Evolutionary conservation across 2,888 invertebrate genomes (phyloP), one percentile per base, ranked within the genome.

Genomic region (Microctonus aethiopoides): DNA sequence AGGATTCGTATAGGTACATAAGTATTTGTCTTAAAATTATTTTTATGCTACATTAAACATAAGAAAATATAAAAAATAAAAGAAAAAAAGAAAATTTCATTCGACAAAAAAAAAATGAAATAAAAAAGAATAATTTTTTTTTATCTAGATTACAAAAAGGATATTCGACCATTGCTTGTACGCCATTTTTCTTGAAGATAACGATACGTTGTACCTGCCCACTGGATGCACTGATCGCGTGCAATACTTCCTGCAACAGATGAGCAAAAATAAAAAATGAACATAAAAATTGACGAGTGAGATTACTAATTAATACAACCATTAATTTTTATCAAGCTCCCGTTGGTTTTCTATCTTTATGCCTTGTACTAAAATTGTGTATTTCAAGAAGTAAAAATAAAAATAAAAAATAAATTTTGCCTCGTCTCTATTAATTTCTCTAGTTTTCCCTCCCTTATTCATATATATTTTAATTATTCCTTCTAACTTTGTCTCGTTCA

Each of bases 81-180:
- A 24, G 3, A 56, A 41, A 41, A 41, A 41, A 36, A 36, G 10
- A 9, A 36, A 10, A 36, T 10, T 9, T 7, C 10, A 36, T n/a
- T n/a, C n/a, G n/a, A n/a, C n/a, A n/a, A n/a, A n/a, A n/a, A n/a
- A n/a, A n/a, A n/a, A n/a, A n/a, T n/a, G n/a, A n/a, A n/a, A n/a
- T n/a, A n/a, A n/a, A n/a, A n/a, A n/a, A n/a, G n/a, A n/a, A n/a
- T n/a, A n/a, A n/a, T n/a, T n/a, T 51, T 46, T 46, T 52, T 52
- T 60, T 39, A 20, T 36, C 20, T 29, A 62, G 29, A 46, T 39
- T 26, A 11, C n/a, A 57, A 54, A 93, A 96, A 96, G 96, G 96
- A 96, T 96, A 96, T 95, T 98, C 98, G 82, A 99, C 97, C 97
- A 99, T 97, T 74, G 97, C 97, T 88, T 98, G 98, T 10, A 98